Percentiles rank a stretch among this genome's conserved stretches.
Conservation (phyloP, 2,113 vertebrate species). For the Macquaria australasica region DNA sequence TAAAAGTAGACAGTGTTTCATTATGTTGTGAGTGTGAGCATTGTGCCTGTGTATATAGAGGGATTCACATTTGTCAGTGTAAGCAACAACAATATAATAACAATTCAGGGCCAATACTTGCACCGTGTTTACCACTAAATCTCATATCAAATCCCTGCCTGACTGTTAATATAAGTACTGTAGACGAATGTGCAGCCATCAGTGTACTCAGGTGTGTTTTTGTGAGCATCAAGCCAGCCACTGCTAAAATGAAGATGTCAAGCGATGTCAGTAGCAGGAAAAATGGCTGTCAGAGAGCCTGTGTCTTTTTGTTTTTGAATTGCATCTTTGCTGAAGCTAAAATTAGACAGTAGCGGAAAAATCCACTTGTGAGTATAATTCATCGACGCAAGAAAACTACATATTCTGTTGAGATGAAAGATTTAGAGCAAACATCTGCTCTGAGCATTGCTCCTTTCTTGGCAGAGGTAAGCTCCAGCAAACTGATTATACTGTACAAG, state of each 20-base stretch:
- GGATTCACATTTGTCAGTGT: background rate
- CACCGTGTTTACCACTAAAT: background rate
- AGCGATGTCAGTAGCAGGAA: conserved; percentile 6
- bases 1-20: conserved; percentile 24
- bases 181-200: background rate
- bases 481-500: conserved; percentile 62
- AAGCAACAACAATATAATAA: no score
- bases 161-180: background rate
- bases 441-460: conserved; percentile 31
- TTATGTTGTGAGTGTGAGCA: conserved; percentile 13
- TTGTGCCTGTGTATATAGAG: background rate
- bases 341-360: conserved; percentile 53
- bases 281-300: conserved; percentile 3
- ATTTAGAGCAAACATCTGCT: conserved; percentile 67
- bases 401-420: conserved; percentile 53
- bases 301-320: conserved; percentile 24
- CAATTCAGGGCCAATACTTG: background rate
- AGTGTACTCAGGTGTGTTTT: conserved; percentile 7
- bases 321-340: conserved; percentile 44
- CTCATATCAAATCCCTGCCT: background rate
- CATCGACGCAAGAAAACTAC: conserved; percentile 37
- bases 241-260: conserved; percentile 20
- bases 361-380: conserved; percentile 53
- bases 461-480: conserved; percentile 42
- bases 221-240: conserved; percentile 10